These are phyloP conservation scores for Triplophysa dalaica DNA, from an alignment of 2,113 vertebrate genomes.

Conservation along the genomic window DNA sequence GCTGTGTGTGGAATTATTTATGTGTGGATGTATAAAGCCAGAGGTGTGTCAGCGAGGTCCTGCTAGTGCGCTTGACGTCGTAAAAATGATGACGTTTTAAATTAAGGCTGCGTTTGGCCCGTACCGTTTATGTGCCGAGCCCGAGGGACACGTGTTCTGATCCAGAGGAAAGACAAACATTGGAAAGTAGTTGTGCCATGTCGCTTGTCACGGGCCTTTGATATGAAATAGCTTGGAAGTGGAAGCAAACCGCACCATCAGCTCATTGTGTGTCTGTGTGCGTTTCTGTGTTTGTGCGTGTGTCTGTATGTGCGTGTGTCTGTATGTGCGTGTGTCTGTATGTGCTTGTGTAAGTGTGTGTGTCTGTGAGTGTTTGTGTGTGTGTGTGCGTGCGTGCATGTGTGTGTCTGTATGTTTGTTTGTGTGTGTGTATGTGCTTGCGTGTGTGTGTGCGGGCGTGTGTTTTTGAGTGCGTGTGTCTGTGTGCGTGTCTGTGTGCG, in stretches of 20 bases:
- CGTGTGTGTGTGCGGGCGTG: too few relatives aligned
- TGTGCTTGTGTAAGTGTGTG: conserved; percentile 56
- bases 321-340: too few relatives aligned
- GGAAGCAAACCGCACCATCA: conserved; percentile 62
- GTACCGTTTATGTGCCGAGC: conserved; percentile 59
- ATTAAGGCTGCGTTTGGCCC: conserved; percentile 59
- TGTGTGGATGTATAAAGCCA: conserved; percentile 64
- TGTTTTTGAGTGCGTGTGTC: conserved; percentile 64
- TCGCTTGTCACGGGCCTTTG: conserved; percentile 69
- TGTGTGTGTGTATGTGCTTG: neutral
- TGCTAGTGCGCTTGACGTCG: conserved; percentile 68
- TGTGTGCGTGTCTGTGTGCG: neutral
- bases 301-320: neutral
- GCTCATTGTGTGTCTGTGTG: conserved; percentile 49
- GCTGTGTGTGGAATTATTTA: conserved; percentile 74
- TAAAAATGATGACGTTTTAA: conserved; percentile 70
- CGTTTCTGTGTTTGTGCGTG: conserved; percentile 10
- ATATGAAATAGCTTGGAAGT: conserved; percentile 67
- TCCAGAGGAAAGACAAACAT: conserved; percentile 69
- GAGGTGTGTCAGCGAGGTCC: conserved; percentile 72
- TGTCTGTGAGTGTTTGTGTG: too few relatives aligned
- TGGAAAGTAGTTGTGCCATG: conserved; percentile 67
- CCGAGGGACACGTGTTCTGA: conserved; percentile 63
- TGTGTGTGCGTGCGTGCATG: too few relatives aligned
- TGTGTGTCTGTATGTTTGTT: conserved; percentile 52